Conservation (phyloP, 2,113 vertebrate genomes). For the Apistogramma diplotaenia region DNA sequence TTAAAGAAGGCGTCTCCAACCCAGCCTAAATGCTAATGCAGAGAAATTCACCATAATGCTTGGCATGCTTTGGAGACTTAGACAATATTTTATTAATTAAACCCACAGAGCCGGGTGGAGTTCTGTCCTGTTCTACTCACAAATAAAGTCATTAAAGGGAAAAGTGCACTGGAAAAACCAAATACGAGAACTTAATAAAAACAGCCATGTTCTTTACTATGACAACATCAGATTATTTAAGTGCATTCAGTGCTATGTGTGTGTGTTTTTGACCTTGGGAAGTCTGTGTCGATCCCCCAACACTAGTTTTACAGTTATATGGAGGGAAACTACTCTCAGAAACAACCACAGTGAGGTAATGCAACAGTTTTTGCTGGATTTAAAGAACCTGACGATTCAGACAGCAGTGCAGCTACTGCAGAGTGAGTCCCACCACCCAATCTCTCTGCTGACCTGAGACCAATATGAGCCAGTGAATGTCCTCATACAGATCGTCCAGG, state of each 20-base stretch:
- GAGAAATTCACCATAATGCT: background rate
- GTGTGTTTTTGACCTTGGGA: background rate
- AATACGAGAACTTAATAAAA: conserved; percentile 40
- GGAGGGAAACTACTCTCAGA: background rate
- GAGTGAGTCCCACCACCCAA: background rate
- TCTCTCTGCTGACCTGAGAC: conserved; percentile 85
- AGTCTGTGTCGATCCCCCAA: background rate
- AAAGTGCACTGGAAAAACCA: conserved; percentile 7
- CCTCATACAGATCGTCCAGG: conserved; percentile 96
- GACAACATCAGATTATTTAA: background rate
- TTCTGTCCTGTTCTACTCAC: background rate
- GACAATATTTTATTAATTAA: conserved; percentile 6
- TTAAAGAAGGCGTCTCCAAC: background rate
- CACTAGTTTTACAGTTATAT: background rate
- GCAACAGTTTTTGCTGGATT: background rate
- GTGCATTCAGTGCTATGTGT: background rate
- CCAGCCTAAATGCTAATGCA: background rate
- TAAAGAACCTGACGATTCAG: background rate
- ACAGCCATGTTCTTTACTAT: background rate
- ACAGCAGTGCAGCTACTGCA: background rate
- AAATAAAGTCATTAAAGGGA: conserved; percentile 6
- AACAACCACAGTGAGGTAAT: background rate
- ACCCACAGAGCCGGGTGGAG: conserved; percentile 19
- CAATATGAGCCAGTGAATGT: conserved; percentile 99
- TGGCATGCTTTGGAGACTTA: background rate